Evolutionary conservation across 37 sponge, comb jelly and placozoan species (phyloP).

Genomic region (Crambe crambe): DNA sequence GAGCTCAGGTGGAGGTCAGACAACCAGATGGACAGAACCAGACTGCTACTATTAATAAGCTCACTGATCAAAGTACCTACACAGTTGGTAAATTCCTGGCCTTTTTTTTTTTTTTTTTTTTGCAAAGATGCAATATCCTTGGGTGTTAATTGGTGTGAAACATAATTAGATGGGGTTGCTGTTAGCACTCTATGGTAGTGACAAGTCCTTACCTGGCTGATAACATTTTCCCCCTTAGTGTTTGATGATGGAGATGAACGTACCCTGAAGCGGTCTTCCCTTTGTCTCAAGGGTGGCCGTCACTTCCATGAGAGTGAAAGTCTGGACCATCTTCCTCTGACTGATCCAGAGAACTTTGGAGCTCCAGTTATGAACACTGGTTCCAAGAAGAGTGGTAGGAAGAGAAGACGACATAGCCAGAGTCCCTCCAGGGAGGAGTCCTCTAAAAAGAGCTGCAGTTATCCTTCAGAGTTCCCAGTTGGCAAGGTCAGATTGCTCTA

Average conservation of each 20-base stretch:
- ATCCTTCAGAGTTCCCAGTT: conserved; percentile 51
- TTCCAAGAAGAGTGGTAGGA: conserved; percentile 14
- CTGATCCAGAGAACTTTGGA: conserved; percentile 91
- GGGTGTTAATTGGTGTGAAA: background rate
- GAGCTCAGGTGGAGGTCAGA: conserved; percentile 72
- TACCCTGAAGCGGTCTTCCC: conserved; percentile 76
- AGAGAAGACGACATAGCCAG: conserved; percentile 13
- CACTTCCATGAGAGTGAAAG: conserved; percentile 92
- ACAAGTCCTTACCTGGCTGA: background rate
- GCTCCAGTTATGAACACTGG: conserved; percentile 56
- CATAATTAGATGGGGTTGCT: background rate
- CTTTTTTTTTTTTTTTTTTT: too few species aligned
- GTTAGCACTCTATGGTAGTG: background rate
- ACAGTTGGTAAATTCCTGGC: conserved; percentile 83
- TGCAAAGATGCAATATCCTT: too few species aligned
- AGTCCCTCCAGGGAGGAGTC: conserved; percentile 13
- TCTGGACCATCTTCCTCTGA: conserved; percentile 81
- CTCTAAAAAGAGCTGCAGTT: conserved; percentile 23
- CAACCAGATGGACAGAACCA: conserved; percentile 63
- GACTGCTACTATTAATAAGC: conserved; percentile 63
- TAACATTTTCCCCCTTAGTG: too few species aligned
- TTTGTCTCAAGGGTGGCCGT: conserved; percentile 88
- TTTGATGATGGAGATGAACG: conserved; percentile 96
- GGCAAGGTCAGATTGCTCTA: conserved; percentile 57
- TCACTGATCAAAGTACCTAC: conserved; percentile 87